Evolutionary conservation across 2,888 invertebrate species (phyloP).

Genomic region (Eurytoma adleriae): DNA sequence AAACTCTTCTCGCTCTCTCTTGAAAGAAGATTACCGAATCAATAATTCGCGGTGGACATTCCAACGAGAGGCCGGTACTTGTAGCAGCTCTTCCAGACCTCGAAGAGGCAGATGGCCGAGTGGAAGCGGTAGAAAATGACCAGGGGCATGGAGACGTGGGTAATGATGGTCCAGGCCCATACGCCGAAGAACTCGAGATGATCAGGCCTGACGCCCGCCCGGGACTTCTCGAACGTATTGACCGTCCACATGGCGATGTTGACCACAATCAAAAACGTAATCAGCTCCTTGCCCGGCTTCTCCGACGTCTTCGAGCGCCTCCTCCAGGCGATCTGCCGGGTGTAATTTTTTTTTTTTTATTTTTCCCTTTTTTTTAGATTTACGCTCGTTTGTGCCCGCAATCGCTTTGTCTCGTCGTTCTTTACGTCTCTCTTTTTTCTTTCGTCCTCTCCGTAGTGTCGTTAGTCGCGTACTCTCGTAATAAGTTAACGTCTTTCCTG

Average conservation of each 20-base stretch:
- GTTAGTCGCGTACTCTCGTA: constrained; percentile 24
- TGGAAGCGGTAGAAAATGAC: constrained; percentile 94
- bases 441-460: constrained; percentile 3
- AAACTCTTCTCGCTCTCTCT: background rate
- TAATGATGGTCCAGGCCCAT: constrained; percentile 95
- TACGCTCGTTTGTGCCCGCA: constrained; percentile 15
- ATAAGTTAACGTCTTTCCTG: constrained; percentile 12
- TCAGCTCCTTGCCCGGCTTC: constrained; percentile 90
- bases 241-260: constrained; percentile 93
- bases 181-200: constrained; percentile 90
- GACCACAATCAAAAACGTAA: constrained; percentile 89
- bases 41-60: background rate
- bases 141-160: constrained; percentile 91
- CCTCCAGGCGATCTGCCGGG: constrained; percentile 80
- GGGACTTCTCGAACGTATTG: constrained; percentile 89
- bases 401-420: background rate
- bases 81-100: constrained; percentile 94
- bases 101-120: constrained; percentile 93
- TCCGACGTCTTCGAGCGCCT: constrained; percentile 83
- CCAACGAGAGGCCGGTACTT: constrained; percentile 80
- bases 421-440: background rate
- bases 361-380: background rate
- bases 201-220: constrained; percentile 89
- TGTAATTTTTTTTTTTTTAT: background rate
- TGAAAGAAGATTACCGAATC: background rate